phyloP scores from a whole-genome alignment of 2,113 vertebrate genomes.

The Hylia prasina region DNA sequence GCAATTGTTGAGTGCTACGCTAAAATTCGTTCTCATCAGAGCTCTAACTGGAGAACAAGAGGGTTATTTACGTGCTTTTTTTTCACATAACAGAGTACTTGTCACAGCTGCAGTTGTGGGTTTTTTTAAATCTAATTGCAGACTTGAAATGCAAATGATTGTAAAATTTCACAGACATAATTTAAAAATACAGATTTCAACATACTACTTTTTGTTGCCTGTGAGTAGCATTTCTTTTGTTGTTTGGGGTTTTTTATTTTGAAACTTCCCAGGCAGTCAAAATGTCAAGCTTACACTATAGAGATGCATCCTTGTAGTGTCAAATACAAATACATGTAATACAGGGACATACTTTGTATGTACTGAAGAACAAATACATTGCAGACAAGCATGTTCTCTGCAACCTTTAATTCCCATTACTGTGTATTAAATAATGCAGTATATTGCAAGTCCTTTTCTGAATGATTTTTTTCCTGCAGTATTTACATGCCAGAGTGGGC shows the following conservation, averaged over 20 bases:
- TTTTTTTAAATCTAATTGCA: constrained; percentile 42
- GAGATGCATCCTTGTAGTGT: neutral
- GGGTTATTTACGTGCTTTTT: constrained; percentile 3
- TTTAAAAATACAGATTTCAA: constrained; percentile 40
- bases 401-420: neutral
- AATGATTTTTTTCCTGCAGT: neutral
- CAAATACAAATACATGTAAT: neutral
- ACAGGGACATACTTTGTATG: neutral
- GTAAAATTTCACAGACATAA: constrained; percentile 12
- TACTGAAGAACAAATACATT: neutral
- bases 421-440: neutral
- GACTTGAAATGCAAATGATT: constrained; percentile 32
- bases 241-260: neutral
- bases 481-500: neutral
- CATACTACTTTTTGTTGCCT: neutral
- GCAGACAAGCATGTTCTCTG: neutral
- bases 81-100: neutral
- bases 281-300: neutral
- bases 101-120: constrained; percentile 14
- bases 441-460: neutral
- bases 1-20: neutral
- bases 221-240: neutral
- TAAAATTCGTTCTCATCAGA: neutral
- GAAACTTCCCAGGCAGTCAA: neutral
- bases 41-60: constrained; percentile 3